Base-by-base conservation (phyloP, 2,888 invertebrate genomes). In the Psylliodes chrysocephalus region DNA sequence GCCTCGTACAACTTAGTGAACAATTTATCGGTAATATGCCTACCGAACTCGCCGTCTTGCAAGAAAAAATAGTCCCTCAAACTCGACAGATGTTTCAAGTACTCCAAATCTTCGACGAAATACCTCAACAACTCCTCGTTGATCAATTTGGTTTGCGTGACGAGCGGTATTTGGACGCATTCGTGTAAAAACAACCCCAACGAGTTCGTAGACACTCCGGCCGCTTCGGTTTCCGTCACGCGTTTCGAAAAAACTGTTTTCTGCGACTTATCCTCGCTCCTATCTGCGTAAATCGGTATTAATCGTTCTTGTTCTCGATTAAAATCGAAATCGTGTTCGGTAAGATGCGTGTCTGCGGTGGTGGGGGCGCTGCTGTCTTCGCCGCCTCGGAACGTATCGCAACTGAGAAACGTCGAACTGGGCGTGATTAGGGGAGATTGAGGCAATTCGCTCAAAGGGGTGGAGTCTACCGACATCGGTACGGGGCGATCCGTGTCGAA, bases 1-100 rank as follows among this genome's bases (percentile, higher is more conserved):
- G 88, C 89, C n/a, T 86, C 85, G 57, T 89, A 88, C 53, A 93
- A 79, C 66, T 88, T 88, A 0, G 86, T 83, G 68, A 91, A 91
- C 62, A 93, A 81, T 68, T 89, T 90, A 52, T 88, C 86, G 30
- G 91, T 91, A 12, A 93, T 87, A 69, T 88, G 88, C 28, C 87
- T 87, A 0, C 90, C 89, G 79, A 93, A 93, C 79, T 93, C 92
- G 0, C 93, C 93, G 71, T 93, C 92, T 84, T 92, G 86, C 18
- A 93, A 78, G 73, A 93, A 92, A 78, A 90, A 93, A 73, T 90
- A 93, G 76, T 91, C 89, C 46, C 91, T 86, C n/a, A 93, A 80
- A 78, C 90, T 90, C 44, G 87, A 87, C 69, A 93, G 84, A 81
- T 93, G 92, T 15, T 89, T 86, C 35, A 92, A 84, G 78, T 90